Evolutionary conservation across 2,797 vertebrate species (phyloP).

Genomic region (Nyctalus aviator): DNA sequence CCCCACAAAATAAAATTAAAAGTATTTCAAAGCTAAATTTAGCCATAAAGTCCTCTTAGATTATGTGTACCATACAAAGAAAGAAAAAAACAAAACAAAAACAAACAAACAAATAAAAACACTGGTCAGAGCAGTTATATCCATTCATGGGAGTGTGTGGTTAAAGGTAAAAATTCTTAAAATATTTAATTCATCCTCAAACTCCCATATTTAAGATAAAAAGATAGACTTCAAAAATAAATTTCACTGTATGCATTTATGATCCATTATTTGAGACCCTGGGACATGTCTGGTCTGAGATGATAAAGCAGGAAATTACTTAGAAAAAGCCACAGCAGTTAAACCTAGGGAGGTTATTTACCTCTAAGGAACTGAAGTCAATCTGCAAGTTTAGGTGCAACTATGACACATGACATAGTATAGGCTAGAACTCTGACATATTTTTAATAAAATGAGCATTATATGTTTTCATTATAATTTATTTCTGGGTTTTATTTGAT

Average conservation of each 20-base stretch:
- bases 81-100: not conserved
- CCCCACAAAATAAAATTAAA: not conserved
- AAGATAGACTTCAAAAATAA: not conserved
- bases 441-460: not conserved
- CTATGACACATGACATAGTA: not conserved
- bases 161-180: constrained; percentile 5
- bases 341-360: not conserved
- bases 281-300: not conserved
- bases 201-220: not conserved
- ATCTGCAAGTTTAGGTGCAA: not conserved
- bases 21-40: constrained; percentile 14
- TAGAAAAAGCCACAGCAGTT: not conserved
- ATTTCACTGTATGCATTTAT: not conserved
- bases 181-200: not conserved
- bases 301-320: not conserved
- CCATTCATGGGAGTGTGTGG: not conserved
- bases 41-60: not conserved
- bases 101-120: not conserved
- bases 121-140: not conserved
- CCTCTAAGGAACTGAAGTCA: not conserved
- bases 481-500: not conserved
- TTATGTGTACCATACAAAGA: not conserved
- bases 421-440: not conserved
- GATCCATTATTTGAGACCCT: not conserved
- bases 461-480: not conserved